These are phyloP conservation scores for Poeciliopsis occidentalis DNA, from an alignment of 2,113 vertebrate genomes.

Conservation along the genomic window DNA sequence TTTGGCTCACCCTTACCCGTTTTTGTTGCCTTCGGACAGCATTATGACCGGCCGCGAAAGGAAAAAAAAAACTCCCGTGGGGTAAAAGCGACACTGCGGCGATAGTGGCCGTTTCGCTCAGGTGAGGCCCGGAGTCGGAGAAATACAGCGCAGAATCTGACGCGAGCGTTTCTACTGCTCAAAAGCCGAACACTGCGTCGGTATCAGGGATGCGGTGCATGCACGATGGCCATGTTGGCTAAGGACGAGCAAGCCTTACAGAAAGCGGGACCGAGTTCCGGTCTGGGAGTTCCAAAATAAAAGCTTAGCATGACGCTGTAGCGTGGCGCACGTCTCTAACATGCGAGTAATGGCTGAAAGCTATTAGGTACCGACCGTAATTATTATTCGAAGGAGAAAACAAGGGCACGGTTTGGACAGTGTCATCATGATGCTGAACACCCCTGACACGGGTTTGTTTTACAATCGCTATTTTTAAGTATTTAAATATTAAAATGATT, in stretches of 20 bases:
- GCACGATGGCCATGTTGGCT: constrained; percentile 83
- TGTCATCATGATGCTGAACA: no score
- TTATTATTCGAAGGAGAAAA: no score
- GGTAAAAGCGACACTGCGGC: constrained; percentile 23
- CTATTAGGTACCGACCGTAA: no score
- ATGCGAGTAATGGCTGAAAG: no score
- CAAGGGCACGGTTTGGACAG: no score
- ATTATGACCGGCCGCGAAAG: constrained; percentile 68
- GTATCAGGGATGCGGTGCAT: constrained; percentile 77
- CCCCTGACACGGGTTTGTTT: no score
- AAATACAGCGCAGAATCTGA: constrained; percentile 25
- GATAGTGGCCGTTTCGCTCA: constrained; percentile 27
- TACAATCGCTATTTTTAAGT: no score
- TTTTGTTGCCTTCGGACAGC: constrained; percentile 86
- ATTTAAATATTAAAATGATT: no score
- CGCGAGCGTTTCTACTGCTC: constrained; percentile 29
- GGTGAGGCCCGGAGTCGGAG: constrained; percentile 40
- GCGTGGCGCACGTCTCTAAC: neutral
- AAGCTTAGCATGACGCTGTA: constrained; percentile 1
- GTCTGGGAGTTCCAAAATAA: constrained; percentile 52
- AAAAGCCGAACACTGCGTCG: constrained; percentile 76
- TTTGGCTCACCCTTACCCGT: constrained; percentile 78
- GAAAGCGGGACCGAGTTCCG: constrained; percentile 31
- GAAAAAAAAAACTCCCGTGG: constrained; percentile 19
- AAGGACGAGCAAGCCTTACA: constrained; percentile 48